Percentiles rank a stretch among this genome's conserved stretches.
These are phyloP conservation scores for Neodiprion lecontei DNA, from an alignment of 1,140 invertebrate species.

Conservation along the genomic window DNA sequence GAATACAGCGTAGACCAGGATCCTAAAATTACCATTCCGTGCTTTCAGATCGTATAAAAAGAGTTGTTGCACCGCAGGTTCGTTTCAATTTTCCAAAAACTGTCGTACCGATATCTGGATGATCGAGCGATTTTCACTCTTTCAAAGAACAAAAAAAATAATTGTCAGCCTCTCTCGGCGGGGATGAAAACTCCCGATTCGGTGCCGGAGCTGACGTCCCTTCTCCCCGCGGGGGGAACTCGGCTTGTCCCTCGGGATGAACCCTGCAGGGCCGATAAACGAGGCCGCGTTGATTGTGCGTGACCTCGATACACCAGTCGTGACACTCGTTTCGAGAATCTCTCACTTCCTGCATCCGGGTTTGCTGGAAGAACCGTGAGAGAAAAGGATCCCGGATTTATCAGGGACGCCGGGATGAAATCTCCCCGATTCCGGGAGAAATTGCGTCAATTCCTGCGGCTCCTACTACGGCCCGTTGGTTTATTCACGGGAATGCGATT, in stretches of 20 bases:
- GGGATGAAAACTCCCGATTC: no score
- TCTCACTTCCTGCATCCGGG: no score
- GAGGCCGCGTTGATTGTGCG: neutral
- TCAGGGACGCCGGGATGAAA: neutral
- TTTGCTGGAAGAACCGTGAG: neutral
- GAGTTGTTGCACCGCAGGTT: no score
- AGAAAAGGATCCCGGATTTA: neutral
- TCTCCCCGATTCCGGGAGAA: constrained; percentile 3
- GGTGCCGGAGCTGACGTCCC: no score
- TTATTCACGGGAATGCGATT: no score
- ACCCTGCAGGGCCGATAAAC: neutral
- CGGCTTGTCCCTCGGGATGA: neutral
- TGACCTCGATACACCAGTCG: neutral
- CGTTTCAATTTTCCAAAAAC: no score
- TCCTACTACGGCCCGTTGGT: no score
- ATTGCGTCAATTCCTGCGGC: neutral
- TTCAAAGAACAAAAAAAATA: no score
- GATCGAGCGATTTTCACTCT: no score
- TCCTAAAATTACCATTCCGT: neutral
- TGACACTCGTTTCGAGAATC: neutral
- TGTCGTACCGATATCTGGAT: no score
- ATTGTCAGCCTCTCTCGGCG: no score
- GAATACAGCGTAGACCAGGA: neutral
- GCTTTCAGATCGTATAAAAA: neutral
- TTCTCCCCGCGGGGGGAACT: no score